phyloP scores from a whole-genome alignment of 1,140 invertebrate species.

The Lethrus apterus region DNA sequence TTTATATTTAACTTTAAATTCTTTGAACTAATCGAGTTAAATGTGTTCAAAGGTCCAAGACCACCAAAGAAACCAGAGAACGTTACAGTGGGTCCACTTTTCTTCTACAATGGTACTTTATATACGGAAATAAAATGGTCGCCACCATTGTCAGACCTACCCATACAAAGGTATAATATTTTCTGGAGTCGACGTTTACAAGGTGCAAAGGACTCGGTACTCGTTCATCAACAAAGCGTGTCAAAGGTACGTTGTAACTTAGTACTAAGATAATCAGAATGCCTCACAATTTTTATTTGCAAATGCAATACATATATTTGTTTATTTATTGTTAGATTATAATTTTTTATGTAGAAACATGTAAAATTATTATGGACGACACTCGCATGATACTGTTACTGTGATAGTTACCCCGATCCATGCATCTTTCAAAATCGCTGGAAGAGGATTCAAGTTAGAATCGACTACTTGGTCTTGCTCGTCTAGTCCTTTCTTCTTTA shows the following conservation, averaged over 20 bases:
- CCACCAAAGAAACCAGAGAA: slow-evolving; percentile 57
- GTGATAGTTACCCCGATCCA: slow-evolving; percentile 22
- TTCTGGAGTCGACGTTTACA: slow-evolving; percentile 54
- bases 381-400: slow-evolving; percentile 29
- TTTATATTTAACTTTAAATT: neutral
- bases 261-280: neutral
- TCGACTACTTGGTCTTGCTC: slow-evolving; percentile 7
- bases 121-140: slow-evolving; percentile 53
- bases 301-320: neutral
- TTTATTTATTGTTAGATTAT: slow-evolving; percentile 3
- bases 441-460: slow-evolving; percentile 8
- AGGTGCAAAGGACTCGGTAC: slow-evolving; percentile 50
- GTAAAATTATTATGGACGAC: slow-evolving; percentile 14
- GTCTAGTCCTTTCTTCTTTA: slow-evolving; percentile 19
- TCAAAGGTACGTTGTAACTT: slow-evolving; percentile 49
- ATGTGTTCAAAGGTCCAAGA: slow-evolving; percentile 48
- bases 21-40: too few species aligned
- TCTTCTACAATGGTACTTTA: slow-evolving; percentile 45
- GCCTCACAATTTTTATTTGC: neutral
- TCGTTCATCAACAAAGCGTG: slow-evolving; percentile 52
- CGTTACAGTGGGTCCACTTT: slow-evolving; percentile 49
- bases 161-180: slow-evolving; percentile 52
- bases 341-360: too few species aligned
- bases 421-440: slow-evolving; percentile 19
- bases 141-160: slow-evolving; percentile 56